A percentile compares a stretch with the other conserved stretches of the same genome.
Conservation (phyloP, 2,797 vertebrate genomes). For the Serranus cabrilla region DNA sequence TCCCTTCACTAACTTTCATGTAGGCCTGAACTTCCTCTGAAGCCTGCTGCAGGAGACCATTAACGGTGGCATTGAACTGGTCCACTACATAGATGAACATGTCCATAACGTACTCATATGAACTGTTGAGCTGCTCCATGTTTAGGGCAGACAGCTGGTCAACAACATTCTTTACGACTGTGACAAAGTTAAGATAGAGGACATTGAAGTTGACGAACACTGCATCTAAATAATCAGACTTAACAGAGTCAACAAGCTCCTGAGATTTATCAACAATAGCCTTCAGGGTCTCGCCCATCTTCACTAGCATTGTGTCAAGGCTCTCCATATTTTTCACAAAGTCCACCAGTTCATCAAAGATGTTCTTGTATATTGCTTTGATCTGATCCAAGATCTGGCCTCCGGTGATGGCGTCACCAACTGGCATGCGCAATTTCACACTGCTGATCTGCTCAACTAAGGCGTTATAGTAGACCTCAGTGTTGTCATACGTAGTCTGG, state of each 20-base stretch:
- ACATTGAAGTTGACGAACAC: conserved; percentile 66
- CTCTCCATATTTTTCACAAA: conserved; percentile 81
- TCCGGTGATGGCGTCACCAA: conserved; percentile 76
- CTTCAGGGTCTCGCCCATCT: conserved; percentile 79
- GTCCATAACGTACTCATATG: conserved; percentile 46
- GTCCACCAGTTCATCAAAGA: conserved; percentile 73
- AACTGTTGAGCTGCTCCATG: conserved; percentile 20
- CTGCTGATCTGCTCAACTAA: conserved; percentile 82
- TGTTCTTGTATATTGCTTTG: conserved; percentile 63
- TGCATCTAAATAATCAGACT: conserved; percentile 81
- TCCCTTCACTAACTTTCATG: conserved; percentile 82
- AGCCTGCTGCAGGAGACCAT: conserved; percentile 74
- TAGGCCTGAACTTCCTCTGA: conserved; percentile 76
- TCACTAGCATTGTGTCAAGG: conserved; percentile 83
- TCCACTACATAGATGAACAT: conserved; percentile 62
- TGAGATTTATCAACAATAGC: conserved; percentile 80
- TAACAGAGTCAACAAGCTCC: conserved; percentile 80
- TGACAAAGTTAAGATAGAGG: conserved; percentile 57
- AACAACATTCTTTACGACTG: conserved; percentile 72
- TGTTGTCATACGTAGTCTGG: conserved; percentile 60
- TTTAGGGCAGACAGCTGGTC: conserved; percentile 69
- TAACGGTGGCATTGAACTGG: conserved; percentile 71
- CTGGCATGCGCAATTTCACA: conserved; percentile 80
- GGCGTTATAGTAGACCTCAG: conserved; percentile 76
- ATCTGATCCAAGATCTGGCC: conserved; percentile 76